A percentile compares a stretch with the other conserved stretches of the same genome.
These are phyloP conservation scores for Psilanteris sp. DNA, from an alignment of 1,140 invertebrate genomes.

Conservation along the genomic window DNA sequence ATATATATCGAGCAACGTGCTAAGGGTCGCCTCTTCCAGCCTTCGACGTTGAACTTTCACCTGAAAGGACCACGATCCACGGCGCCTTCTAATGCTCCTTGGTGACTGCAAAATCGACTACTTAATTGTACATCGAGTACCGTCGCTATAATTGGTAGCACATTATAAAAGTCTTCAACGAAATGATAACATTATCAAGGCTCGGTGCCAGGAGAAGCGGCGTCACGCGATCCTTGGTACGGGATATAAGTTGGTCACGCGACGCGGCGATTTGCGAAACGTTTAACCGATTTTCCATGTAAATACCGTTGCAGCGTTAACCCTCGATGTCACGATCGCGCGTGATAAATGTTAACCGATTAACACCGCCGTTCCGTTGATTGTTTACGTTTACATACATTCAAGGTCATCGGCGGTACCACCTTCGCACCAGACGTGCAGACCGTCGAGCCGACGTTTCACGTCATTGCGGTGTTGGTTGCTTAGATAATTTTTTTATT, in stretches of 20 bases:
- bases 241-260: constrained; percentile 20
- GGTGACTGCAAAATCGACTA: background rate
- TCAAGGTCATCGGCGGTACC: constrained; percentile 8
- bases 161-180: background rate
- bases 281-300: constrained; percentile 15
- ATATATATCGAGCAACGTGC: too few relatives aligned
- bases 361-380: constrained; percentile 7
- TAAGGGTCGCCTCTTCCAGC: too few relatives aligned
- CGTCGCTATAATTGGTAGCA: background rate
- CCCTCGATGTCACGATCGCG: constrained; percentile 25
- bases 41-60: too few relatives aligned
- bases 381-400: constrained; percentile 4
- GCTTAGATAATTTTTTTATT: too few relatives aligned
- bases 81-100: too few relatives aligned
- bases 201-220: constrained; percentile 29
- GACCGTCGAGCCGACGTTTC: too few relatives aligned
- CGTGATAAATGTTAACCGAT: constrained; percentile 30
- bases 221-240: constrained; percentile 22
- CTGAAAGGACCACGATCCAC: too few relatives aligned
- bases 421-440: too few relatives aligned
- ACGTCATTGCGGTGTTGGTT: too few relatives aligned
- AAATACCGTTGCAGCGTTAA: constrained; percentile 14
- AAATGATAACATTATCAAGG: constrained; percentile 32
- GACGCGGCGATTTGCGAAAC: constrained; percentile 15
- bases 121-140: constrained; percentile 8